Conservation (phyloP, 2,113 vertebrate genomes). For the Dipodomys stephensi region DNA sequence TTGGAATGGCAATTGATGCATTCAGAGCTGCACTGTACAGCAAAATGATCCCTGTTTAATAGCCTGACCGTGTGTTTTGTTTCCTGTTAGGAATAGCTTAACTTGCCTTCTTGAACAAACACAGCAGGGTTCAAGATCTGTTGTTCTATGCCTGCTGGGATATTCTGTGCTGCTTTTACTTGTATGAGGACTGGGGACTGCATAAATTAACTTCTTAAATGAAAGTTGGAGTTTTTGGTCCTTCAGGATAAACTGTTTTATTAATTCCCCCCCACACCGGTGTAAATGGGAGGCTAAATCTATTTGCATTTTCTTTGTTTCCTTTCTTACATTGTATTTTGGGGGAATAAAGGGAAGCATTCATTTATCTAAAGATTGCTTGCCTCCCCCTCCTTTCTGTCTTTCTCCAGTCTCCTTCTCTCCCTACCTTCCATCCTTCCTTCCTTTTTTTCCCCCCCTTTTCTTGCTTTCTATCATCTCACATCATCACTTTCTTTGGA, state of each 20-base stretch:
- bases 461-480: neutral
- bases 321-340: conserved; percentile 40
- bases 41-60: conserved; percentile 78
- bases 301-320: conserved; percentile 69
- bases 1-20: conserved; percentile 73
- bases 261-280: conserved; percentile 6
- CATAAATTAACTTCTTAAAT: conserved; percentile 82
- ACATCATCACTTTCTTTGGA: conserved; percentile 43
- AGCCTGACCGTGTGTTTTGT: conserved; percentile 77
- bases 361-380: conserved; percentile 77
- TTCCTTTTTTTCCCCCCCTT: neutral
- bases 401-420: neutral
- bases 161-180: conserved; percentile 82
- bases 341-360: conserved; percentile 36
- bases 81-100: conserved; percentile 83
- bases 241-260: conserved; percentile 55
- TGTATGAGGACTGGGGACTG: conserved; percentile 74
- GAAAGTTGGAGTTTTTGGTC: conserved; percentile 44
- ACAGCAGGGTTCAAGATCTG: conserved; percentile 84
- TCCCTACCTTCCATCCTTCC: conserved; percentile 41
- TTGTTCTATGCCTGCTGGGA: conserved; percentile 84
- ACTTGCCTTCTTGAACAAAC: conserved; percentile 81
- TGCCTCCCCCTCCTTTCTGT: conserved; percentile 62
- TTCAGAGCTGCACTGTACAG: conserved; percentile 61
- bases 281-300: conserved; percentile 29